Conservation (phyloP, 1,140 invertebrate genomes). For the Drosophila micromelanica region DNA sequence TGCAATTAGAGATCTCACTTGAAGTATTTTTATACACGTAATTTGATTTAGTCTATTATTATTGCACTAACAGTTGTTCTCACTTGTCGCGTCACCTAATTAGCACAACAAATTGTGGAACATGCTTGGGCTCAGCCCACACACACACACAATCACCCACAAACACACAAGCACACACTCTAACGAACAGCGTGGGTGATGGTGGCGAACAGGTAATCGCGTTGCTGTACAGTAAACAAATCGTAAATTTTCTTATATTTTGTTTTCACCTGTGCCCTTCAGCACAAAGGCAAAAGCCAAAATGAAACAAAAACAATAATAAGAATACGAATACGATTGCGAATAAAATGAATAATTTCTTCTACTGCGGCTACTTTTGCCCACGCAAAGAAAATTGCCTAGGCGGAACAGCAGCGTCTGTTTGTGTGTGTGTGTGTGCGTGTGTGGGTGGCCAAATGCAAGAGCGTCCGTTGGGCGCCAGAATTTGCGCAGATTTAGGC, state of each 20-base stretch:
- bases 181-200: too few relatives aligned
- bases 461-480: slow-evolving; percentile 57
- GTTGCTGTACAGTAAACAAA: slow-evolving; percentile 63
- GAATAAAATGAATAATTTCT: slow-evolving; percentile 30
- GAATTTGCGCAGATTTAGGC: slow-evolving; percentile 69
- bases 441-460: slow-evolving; percentile 55
- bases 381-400: slow-evolving; percentile 30
- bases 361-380: slow-evolving; percentile 5
- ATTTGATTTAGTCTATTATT: background rate
- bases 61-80: background rate
- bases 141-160: background rate
- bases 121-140: slow-evolving; percentile 23
- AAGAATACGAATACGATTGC: slow-evolving; percentile 52
- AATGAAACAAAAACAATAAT: slow-evolving; percentile 44
- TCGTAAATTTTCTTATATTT: slow-evolving; percentile 43
- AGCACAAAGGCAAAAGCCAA: slow-evolving; percentile 24
- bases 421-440: slow-evolving; percentile 16
- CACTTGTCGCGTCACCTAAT: slow-evolving; percentile 32
- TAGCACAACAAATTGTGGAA: slow-evolving; percentile 44
- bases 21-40: background rate
- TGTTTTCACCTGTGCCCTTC: slow-evolving; percentile 37
- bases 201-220: slow-evolving; percentile 23
- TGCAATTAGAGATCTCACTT: background rate
- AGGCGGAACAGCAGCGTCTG: background rate
- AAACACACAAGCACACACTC: background rate